Percentiles rank a stretch among this genome's conserved stretches.
Evolutionary conservation across 2,888 invertebrate species (phyloP).

Genomic region (Pterobdella sp.): DNA sequence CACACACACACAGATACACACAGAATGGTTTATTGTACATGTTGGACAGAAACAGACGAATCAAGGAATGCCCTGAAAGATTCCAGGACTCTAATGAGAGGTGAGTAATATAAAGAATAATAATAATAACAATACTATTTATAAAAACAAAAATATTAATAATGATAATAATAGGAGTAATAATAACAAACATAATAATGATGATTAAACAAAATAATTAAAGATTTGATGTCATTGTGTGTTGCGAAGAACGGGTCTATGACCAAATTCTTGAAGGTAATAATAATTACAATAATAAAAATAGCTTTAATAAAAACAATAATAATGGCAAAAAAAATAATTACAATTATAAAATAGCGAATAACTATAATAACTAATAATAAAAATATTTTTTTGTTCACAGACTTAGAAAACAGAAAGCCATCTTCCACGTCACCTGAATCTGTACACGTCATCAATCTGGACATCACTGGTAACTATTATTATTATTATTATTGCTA

Average conservation of each 20-base stretch:
- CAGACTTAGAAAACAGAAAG: slow-evolving; percentile 62
- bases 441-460: slow-evolving; percentile 90
- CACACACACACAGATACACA: slow-evolving; percentile 61
- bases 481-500: too few relatives aligned
- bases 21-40: slow-evolving; percentile 96
- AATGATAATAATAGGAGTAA: too few relatives aligned
- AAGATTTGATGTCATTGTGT: slow-evolving; percentile 94
- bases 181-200: too few relatives aligned
- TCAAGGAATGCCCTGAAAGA: slow-evolving; percentile 84
- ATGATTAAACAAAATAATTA: too few relatives aligned
- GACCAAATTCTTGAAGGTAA: slow-evolving; percentile 90
- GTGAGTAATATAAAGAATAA: too few relatives aligned
- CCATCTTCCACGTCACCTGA: slow-evolving; percentile 60
- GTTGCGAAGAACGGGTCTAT: slow-evolving; percentile 95
- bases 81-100: slow-evolving; percentile 81
- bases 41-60: slow-evolving; percentile 89
- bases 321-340: too few relatives aligned
- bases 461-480: slow-evolving; percentile 96
- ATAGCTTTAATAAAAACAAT: too few relatives aligned
- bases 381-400: background rate
- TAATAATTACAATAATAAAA: background rate
- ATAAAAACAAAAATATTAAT: too few relatives aligned
- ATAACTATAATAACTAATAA: too few relatives aligned
- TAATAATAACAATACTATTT: too few relatives aligned
- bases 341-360: too few relatives aligned